Conservation (phyloP, 2,113 vertebrate genomes). For the Drymodes brunneopygia region DNA sequence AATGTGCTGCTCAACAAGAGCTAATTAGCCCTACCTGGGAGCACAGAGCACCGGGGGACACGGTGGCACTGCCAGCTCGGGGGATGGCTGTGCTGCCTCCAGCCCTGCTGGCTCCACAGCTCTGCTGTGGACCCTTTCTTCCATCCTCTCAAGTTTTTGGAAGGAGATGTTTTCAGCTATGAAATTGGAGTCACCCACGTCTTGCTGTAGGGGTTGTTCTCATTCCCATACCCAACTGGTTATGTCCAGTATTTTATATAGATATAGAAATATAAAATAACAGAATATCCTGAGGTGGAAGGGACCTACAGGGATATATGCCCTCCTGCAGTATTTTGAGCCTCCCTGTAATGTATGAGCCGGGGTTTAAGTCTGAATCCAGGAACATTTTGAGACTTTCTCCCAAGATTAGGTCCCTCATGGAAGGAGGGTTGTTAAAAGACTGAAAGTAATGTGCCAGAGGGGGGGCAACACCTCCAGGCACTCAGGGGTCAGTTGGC, state of each 20-base stretch:
- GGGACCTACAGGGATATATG: rapidly evolving
- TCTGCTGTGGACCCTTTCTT: neutral
- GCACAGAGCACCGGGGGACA: neutral
- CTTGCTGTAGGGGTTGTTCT: neutral
- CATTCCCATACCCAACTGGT: neutral
- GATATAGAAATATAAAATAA: neutral
- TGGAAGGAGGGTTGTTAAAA: neutral
- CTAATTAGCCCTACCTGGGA: constrained; percentile 21
- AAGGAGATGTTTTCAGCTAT: neutral
- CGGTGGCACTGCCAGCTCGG: neutral
- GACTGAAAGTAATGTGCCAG: neutral
- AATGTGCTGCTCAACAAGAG: neutral
- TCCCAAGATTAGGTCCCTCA: neutral
- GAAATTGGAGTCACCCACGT: neutral
- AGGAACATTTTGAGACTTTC: neutral
- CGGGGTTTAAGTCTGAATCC: neutral
- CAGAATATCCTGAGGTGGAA: neutral
- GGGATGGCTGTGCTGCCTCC: neutral
- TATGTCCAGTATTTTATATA: neutral
- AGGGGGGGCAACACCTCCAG: neutral
- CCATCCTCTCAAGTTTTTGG: neutral
- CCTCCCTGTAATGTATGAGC: neutral
- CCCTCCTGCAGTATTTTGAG: neutral
- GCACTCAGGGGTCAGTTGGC: neutral
- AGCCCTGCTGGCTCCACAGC: neutral